Evolutionary conservation across 2,113 vertebrate species (phyloP), one percentile per base, ranked within the genome.

Genomic region (Microtus ochrogaster): DNA sequence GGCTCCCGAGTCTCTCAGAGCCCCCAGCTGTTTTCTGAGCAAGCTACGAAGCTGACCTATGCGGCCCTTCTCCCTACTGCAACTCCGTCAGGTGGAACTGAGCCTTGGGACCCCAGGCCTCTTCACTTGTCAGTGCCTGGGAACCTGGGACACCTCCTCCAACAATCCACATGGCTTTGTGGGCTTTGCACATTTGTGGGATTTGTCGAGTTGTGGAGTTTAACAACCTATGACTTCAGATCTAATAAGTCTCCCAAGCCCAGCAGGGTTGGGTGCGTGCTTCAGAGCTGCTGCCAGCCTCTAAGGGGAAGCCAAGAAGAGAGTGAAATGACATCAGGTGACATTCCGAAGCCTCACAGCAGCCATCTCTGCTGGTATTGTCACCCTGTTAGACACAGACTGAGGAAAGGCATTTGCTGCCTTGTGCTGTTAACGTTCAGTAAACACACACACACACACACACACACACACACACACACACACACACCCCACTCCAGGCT

Each of bases 321-420:
- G 58, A 65, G 30, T n/a, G 41, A 61, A 49, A 82, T 21, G 66
- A 58, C 5, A 44, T 55, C 16, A 44, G 8, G 74, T 89, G 30
- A n/a, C 89, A 11, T 41, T 44, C 49, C 5, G n/a, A 33, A 17
- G 28, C 78, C 78, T 58, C 28, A 6, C 7, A 24, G 36, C 8
- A 0, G 16, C 65, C 65, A 30, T 66, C 76, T 68, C 76, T 30
- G 2, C 6, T 77, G 22, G 17, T 21, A 79, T 39, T 47, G 84
- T 63, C 82, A 83, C 76, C 44, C n/a, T 74, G 36, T 55, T 89
- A 93, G 82, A 93, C 92, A 63, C 76, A 55, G 22, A 74, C 79
- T 92, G 58, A 41, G 65, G 49, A 89, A 92, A 96, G 33, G 2
- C 73, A 52, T 61, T 82, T 26, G 10, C 28, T 41, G 30, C 14